phyloP scores from a whole-genome alignment of 2,888 invertebrate species.

The Lithosia quadra region DNA sequence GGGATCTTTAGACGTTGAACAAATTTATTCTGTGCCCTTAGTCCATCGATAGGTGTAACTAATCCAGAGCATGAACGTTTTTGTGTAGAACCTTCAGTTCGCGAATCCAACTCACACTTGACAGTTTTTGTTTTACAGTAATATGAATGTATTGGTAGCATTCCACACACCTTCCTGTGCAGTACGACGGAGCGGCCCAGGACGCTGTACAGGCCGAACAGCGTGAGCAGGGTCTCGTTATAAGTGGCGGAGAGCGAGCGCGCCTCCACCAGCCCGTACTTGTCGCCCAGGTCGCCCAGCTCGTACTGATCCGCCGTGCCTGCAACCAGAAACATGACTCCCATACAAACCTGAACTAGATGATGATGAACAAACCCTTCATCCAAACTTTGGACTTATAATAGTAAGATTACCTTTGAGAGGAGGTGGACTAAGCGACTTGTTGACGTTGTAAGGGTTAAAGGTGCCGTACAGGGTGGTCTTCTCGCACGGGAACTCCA shows the following conservation, averaged over 20 bases:
- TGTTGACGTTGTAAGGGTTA: conserved; percentile 93
- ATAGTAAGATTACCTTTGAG: conserved; percentile 68
- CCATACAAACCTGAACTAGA: too few species aligned
- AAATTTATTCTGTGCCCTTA: too few species aligned
- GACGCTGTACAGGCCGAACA: conserved; percentile 94
- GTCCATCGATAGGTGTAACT: too few species aligned
- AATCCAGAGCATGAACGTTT: too few species aligned
- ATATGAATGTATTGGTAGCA: too few species aligned
- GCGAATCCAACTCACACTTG: too few species aligned
- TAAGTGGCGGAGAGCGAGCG: conserved; percentile 87
- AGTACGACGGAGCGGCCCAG: conserved; percentile 95
- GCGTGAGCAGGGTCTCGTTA: conserved; percentile 93
- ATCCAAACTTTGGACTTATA: not conserved
- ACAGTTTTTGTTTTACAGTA: too few species aligned
- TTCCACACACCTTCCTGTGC: conserved; percentile 87
- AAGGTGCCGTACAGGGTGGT: conserved; percentile 94
- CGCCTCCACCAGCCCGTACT: conserved; percentile 92
- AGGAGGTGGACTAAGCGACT: conserved; percentile 87
- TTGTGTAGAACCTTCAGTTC: too few species aligned
- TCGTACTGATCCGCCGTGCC: conserved; percentile 95
- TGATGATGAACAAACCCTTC: too few species aligned
- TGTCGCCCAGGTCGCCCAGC: conserved; percentile 94
- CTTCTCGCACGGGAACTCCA: conserved; percentile 95
- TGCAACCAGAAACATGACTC: not conserved
- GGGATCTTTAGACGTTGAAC: too few species aligned